phyloP scores from a whole-genome alignment of 2,113 vertebrate species.

The Steatornis caripensis region DNA sequence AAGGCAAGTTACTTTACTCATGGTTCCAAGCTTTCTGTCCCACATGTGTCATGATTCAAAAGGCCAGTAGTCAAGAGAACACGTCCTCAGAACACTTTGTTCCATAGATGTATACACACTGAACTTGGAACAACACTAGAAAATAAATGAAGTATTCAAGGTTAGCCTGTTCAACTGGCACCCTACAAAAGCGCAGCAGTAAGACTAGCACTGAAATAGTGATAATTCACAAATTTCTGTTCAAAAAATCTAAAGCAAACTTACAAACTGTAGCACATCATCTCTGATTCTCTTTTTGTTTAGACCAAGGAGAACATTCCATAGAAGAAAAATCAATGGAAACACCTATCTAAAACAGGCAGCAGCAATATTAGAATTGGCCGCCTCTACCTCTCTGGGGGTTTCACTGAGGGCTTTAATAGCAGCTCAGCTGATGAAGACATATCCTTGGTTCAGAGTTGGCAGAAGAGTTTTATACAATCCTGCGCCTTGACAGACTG shows the following conservation, averaged over 20 bases:
- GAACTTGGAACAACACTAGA: not conserved
- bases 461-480: not conserved
- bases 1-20: conserved; percentile 8
- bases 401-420: not conserved
- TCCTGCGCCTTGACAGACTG: not conserved
- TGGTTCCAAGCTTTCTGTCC: not conserved
- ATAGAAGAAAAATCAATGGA: not conserved
- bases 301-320: not conserved
- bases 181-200: not conserved
- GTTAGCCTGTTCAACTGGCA: not conserved
- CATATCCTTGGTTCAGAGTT: not conserved
- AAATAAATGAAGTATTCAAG: not conserved
- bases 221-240: not conserved
- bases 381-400: not conserved
- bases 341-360: not conserved
- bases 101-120: not conserved
- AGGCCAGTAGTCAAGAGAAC: not conserved
- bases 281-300: not conserved
- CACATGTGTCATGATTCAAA: not conserved
- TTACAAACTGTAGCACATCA: not conserved
- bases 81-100: not conserved
- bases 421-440: not conserved
- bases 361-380: not conserved
- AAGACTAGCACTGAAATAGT: not conserved
- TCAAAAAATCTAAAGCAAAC: not conserved